phyloP scores from a whole-genome alignment of 2,888 invertebrate species.

The Hydraecia micacea region DNA sequence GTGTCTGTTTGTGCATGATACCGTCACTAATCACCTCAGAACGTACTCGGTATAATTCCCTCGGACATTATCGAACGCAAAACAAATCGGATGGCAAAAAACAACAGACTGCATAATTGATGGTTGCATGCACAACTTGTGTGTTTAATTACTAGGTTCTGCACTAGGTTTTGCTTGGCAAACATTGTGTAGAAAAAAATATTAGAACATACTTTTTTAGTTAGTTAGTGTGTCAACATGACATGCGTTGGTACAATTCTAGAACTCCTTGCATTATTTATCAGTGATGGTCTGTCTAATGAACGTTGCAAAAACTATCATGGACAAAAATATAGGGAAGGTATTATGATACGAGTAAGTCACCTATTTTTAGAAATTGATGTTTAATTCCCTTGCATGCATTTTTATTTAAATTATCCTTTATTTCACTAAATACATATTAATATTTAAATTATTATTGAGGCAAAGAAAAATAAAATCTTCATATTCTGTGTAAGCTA shows the following conservation, averaged over 20 bases:
- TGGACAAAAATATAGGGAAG: background rate
- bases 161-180: conserved; percentile 43
- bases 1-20: conserved; percentile 47
- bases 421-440: too few relatives aligned
- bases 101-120: conserved; percentile 51
- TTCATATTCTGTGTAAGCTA: too few relatives aligned
- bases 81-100: conserved; percentile 65
- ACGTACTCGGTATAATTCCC: conserved; percentile 44
- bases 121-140: conserved; percentile 57
- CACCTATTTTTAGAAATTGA: background rate
- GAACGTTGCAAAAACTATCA: too few relatives aligned
- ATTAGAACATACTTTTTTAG: background rate
- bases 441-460: too few relatives aligned
- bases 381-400: too few relatives aligned
- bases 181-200: conserved; percentile 18
- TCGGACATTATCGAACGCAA: conserved; percentile 61
- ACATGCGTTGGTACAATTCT: background rate
- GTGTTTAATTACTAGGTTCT: conserved; percentile 53
- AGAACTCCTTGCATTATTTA: conserved; percentile 1
- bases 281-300: background rate
- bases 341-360: background rate
- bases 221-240: background rate
- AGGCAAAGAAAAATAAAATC: background rate
- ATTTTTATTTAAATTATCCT: background rate
- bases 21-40: conserved; percentile 50